Base-by-base conservation (phyloP, 1,140 invertebrate genomes). In the Lasioglossum albipes region DNA sequence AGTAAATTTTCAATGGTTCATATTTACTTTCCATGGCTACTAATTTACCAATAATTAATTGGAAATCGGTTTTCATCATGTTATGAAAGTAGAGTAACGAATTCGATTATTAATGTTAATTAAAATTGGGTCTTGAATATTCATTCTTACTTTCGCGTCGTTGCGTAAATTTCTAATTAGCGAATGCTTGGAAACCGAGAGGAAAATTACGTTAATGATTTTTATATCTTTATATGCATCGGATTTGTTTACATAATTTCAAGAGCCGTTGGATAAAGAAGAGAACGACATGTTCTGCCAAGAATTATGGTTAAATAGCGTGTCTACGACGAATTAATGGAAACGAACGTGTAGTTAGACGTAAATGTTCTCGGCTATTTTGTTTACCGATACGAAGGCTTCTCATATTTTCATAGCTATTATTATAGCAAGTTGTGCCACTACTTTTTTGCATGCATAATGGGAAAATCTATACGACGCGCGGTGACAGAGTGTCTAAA, bases 231-330 rank as follows among this genome's bases (percentile, higher is more conserved):
- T 18, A 18, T 18, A 18, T 16, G 16, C 61, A 7, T 7, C 5
- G 2, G 2, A 7, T 41, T 13, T 18, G 31, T 65, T 36, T 41
- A 41, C 4, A 9, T 27, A 73, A 22, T 49, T 70, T 77, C 62
- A 36, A 20, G 4, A 31, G 22, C 5, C 16, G 7, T 10, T 27
- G 16, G 42, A 49, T n/a, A 31, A 36, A 7, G 6, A 6, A 0
- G 9, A 16, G 16, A 0, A 6, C 20, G 12, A 52, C 27, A 52
- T 62, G 49, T 61, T 5, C 6, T 16, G 0, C 0, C 1, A 4
- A n/a, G 61, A 77, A 27, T 71, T n/a, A 71, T 71, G 67, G n/a
- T 13, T 16, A n/a, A 41, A 62, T 77, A 9, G 67, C 75, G 54
- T 71, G 75, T 10, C 27, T 22, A 18, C 45, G 69, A 70, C 16